Evolutionary conservation across 1,140 invertebrate species (phyloP), one percentile per base, ranked within the genome.

Genomic region (Hypothenemus hampei): DNA sequence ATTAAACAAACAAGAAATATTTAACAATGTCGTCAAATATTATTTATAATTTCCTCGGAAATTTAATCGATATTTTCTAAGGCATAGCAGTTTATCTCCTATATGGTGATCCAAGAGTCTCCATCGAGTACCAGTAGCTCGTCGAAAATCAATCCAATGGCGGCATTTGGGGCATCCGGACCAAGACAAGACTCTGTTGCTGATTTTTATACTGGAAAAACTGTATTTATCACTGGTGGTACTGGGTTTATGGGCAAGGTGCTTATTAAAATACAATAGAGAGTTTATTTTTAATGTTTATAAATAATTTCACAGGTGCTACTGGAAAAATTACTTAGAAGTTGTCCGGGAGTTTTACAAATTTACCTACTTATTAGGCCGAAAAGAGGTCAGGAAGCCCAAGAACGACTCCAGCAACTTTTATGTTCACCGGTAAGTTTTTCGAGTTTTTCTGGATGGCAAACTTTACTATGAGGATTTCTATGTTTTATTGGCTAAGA

Each of bases 281-380:
- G 26, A 31, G 26, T 39, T 39, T 39, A 3, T 1, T 13, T 13
- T 3, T n/a, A n/a, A n/a, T n/a, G n/a, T n/a, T n/a, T n/a, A n/a
- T n/a, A n/a, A n/a, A n/a, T n/a, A n/a, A n/a, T n/a, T n/a, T 39
- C 19, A n/a, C 23, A 57, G 55, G 81, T 85, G 2, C 67, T 87
- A 41, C 68, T 88, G 44, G 85, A 88, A 65, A 88, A 88, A 69
- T 66, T 88, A 21, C 72, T 88, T 16, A 73, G 84, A 60, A 79
- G 78, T 43, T 89, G 86, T 75, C 77, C 81, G 3, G 77, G 77
- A 16, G 66, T 89, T 8, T 73, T 73, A 16, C 76, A 68, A 19
- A 77, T 89, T 19, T 89, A 84, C 59, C 71, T 87, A 33, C 73
- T 89, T 3, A 77, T 88, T 48, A 72, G 86, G 45, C 74, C 79